Conservation (phyloP, 2,797 vertebrate genomes). For the Balearica regulorum region DNA sequence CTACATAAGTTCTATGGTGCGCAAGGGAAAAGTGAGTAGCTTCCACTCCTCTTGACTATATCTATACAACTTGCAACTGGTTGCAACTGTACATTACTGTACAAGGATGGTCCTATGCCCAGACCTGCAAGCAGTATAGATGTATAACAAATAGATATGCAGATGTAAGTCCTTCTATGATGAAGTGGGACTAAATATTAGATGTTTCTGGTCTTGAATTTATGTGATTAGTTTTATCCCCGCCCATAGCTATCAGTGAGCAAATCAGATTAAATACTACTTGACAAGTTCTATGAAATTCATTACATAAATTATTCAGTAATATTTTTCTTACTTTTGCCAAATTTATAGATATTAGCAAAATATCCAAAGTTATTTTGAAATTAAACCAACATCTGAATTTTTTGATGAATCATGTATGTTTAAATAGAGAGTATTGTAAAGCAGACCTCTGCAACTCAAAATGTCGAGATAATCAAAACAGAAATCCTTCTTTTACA, state of each 20-base stretch:
- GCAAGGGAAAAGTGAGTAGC: not conserved
- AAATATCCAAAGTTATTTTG: not conserved
- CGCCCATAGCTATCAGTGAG: not conserved
- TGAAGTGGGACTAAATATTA: not conserved
- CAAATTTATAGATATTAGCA: not conserved
- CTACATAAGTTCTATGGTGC: not conserved
- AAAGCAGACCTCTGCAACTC: not conserved
- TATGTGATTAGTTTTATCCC: not conserved
- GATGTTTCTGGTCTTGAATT: not conserved
- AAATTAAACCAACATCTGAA: not conserved
- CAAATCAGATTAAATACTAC: not conserved
- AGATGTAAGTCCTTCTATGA: not conserved
- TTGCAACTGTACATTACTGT: not conserved
- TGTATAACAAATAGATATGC: not conserved
- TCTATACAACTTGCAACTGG: not conserved
- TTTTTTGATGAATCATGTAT: not conserved
- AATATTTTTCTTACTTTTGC: slow-evolving; percentile 12
- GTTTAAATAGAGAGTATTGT: not conserved
- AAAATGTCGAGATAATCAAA: not conserved
- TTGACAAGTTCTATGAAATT: not conserved
- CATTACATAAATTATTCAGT: not conserved
- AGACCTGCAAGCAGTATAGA: not conserved
- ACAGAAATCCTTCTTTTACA: not conserved
- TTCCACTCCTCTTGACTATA: not conserved
- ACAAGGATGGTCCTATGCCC: not conserved